phyloP scores from a whole-genome alignment of 2,888 invertebrate species.

The Apotomis betuletana region DNA sequence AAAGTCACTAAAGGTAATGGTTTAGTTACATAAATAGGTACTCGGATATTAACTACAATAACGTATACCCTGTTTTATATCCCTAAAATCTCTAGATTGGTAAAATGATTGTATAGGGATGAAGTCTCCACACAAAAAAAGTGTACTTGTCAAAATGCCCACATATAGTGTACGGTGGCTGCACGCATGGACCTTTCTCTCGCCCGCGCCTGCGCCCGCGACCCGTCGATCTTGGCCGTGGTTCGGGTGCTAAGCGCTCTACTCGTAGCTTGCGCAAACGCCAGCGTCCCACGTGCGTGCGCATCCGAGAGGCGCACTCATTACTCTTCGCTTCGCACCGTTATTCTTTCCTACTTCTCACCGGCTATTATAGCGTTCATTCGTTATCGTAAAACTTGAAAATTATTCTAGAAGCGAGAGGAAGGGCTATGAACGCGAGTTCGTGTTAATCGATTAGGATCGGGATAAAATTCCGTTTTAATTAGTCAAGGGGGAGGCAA shows the following conservation, averaged over 20 bases:
- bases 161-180: constrained; percentile 6
- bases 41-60: no score
- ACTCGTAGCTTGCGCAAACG: constrained; percentile 33
- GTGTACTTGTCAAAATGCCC: not conserved
- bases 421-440: constrained; percentile 24
- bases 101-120: not conserved
- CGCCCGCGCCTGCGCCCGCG: not conserved
- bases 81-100: no score
- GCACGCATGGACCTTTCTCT: constrained; percentile 33
- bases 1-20: no score
- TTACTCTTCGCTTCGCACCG: constrained; percentile 39
- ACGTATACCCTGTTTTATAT: no score
- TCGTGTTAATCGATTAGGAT: constrained; percentile 26
- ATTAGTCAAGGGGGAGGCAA: constrained; percentile 1
- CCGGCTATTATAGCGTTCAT: constrained; percentile 34
- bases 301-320: constrained; percentile 38
- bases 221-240: constrained; percentile 38
- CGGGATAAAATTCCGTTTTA: constrained; percentile 24
- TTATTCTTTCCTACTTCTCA: constrained; percentile 41
- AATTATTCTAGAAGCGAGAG: constrained; percentile 16
- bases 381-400: constrained; percentile 36
- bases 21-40: no score
- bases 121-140: no score
- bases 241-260: constrained; percentile 20
- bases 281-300: constrained; percentile 39